Evolutionary conservation across 2,113 vertebrate species (phyloP).

Genomic region (Craseonycteris thonglongyai): DNA sequence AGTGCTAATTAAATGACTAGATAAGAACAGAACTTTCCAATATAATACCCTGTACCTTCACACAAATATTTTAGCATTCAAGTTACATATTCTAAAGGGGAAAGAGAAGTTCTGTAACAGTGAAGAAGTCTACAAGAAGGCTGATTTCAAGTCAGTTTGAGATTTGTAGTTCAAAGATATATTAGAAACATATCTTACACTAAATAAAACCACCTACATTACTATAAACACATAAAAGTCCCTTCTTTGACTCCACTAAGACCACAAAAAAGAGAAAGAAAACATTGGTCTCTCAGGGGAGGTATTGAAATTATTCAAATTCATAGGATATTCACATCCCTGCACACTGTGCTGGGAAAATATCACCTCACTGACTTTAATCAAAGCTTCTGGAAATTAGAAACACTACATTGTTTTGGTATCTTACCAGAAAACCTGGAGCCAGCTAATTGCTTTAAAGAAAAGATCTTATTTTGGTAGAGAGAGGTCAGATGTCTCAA

Average conservation of each 20-base stretch:
- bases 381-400: slow-evolving; percentile 7
- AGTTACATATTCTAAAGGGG: background rate
- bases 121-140: background rate
- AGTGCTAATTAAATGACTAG: background rate
- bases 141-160: background rate
- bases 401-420: background rate
- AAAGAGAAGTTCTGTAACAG: background rate
- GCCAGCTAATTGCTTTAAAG: background rate
- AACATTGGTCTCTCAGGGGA: background rate
- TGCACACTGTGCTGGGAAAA: background rate
- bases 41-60: background rate
- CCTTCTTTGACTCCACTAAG: background rate
- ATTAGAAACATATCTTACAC: background rate
- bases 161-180: background rate
- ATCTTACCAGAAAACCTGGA: slow-evolving; percentile 4
- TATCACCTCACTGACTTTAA: slow-evolving; percentile 37
- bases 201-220: slow-evolving; percentile 1
- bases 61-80: background rate
- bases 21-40: background rate
- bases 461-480: slow-evolving; percentile 22
- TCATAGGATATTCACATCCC: background rate
- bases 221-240: background rate
- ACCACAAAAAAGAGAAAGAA: background rate
- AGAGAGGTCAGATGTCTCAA: background rate
- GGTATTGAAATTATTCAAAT: slow-evolving; percentile 1